Evolutionary conservation across 2,797 vertebrate species (phyloP).

Genomic region (Premnoplex brunnescens): DNA sequence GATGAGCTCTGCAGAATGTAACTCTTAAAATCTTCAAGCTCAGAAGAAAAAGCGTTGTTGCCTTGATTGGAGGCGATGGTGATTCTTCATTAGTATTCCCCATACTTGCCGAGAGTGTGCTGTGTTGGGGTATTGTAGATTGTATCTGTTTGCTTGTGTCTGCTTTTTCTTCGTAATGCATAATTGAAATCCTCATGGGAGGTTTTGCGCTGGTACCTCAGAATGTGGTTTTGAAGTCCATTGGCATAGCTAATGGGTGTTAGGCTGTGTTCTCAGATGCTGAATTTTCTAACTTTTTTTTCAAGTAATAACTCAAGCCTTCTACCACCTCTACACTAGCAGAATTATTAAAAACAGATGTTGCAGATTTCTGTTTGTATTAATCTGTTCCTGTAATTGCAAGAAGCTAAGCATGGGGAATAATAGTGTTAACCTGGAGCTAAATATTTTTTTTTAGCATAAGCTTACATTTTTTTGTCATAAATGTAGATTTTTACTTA

Average conservation of each 20-base stretch:
- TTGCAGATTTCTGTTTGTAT: conserved; percentile 37
- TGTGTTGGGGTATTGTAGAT: conserved; percentile 19
- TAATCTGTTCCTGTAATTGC: conserved; percentile 47
- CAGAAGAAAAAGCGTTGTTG: neutral
- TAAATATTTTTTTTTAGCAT: neutral
- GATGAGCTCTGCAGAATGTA: conserved; percentile 22
- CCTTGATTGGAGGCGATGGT: conserved; percentile 50
- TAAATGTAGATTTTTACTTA: neutral
- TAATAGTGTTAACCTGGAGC: conserved; percentile 27
- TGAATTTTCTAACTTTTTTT: conserved; percentile 28
- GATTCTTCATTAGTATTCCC: conserved; percentile 58
- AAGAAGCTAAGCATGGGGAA: neutral
- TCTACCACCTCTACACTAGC: neutral
- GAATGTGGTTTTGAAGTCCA: conserved; percentile 61
- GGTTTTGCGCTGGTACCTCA: conserved; percentile 31
- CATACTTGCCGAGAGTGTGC: neutral
- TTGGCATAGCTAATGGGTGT: conserved; percentile 53
- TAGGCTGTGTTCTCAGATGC: conserved; percentile 42
- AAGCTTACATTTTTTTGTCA: neutral
- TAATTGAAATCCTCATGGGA: conserved; percentile 65
- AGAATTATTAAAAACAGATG: conserved; percentile 63
- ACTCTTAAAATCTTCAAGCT: conserved; percentile 11
- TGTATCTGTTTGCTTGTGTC: conserved; percentile 55
- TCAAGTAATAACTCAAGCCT: neutral
- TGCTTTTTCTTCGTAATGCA: conserved; percentile 53